A percentile compares a stretch with the other conserved stretches of the same genome.
Conservation (phyloP, 2,888 invertebrate genomes). For the Therioaphis trifolii region DNA sequence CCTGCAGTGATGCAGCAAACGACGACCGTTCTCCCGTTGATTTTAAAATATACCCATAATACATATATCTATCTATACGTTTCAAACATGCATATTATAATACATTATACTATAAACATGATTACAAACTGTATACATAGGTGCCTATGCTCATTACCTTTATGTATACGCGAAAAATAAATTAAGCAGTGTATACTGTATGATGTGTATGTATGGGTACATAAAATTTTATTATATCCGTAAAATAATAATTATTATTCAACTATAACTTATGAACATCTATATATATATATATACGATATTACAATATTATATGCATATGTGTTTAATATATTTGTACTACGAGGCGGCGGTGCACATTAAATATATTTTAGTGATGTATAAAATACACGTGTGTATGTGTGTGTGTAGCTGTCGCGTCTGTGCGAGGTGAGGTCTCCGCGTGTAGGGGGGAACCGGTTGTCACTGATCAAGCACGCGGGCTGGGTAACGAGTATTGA, state of each 20-base stretch:
- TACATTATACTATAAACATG: background rate
- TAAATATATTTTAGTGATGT: slow-evolving; percentile 25
- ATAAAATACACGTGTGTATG: background rate
- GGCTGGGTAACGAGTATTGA: slow-evolving; percentile 54
- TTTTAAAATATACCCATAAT: slow-evolving; percentile 24
- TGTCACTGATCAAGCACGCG: slow-evolving; percentile 53
- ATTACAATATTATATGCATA: too few relatives aligned
- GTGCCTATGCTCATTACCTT: background rate
- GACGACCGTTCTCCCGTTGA: background rate
- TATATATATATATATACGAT: background rate
- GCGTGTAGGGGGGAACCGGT: slow-evolving; percentile 55
- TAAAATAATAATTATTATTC: slow-evolving; percentile 37
- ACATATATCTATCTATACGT: background rate
- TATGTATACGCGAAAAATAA: background rate
- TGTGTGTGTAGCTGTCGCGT: background rate
- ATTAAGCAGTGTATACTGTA: background rate
- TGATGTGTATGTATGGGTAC: background rate
- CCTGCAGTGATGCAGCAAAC: background rate
- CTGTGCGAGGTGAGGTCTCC: background rate
- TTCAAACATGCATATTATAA: background rate
- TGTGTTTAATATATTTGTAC: slow-evolving; percentile 29
- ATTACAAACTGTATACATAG: background rate
- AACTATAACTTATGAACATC: background rate
- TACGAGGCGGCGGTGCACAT: background rate
- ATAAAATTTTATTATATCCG: slow-evolving; percentile 41